Percentiles rank a stretch among this genome's conserved stretches.
These are phyloP conservation scores for Chunga burmeisteri DNA, from an alignment of 2,113 vertebrate genomes.

Conservation along the genomic window DNA sequence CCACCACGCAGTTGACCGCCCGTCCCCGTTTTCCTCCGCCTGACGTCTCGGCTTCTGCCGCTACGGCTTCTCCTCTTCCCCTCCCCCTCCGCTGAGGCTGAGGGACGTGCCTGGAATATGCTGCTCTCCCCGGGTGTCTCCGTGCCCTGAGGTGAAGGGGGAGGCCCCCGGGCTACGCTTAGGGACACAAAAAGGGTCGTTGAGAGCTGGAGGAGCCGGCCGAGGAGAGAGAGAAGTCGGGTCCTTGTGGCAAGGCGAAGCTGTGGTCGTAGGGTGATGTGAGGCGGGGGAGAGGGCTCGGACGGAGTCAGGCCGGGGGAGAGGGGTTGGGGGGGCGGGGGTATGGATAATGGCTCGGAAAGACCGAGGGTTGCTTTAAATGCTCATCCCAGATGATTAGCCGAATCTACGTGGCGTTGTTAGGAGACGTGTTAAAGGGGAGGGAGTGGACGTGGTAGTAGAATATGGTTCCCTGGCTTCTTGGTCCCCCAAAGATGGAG, in stretches of 20 bases:
- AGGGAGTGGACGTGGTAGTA: background rate
- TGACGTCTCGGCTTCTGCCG: background rate
- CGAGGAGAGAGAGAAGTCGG: background rate
- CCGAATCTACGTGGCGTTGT: conserved; percentile 37
- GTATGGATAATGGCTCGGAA: background rate
- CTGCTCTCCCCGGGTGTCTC: background rate
- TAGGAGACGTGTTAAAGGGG: conserved; percentile 13
- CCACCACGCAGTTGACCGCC: background rate
- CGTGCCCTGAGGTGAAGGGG: background rate
- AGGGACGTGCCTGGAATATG: conserved; percentile 54
- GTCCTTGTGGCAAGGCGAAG: background rate
- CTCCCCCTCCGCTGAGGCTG: background rate
- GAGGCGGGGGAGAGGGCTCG: background rate
- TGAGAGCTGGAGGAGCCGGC: background rate
- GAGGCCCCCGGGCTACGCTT: background rate
- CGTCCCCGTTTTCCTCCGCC: background rate
- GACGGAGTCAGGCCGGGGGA: background rate
- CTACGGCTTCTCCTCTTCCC: background rate
- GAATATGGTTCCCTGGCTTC: conserved; percentile 34
- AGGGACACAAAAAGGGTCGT: background rate
- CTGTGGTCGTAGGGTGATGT: background rate
- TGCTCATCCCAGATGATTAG: background rate
- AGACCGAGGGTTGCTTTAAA: background rate
- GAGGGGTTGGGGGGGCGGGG: background rate
- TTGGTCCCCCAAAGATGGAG: conserved; percentile 21